phyloP scores from a whole-genome alignment of 2,888 invertebrate species.

The Dexiosoma caninum region DNA sequence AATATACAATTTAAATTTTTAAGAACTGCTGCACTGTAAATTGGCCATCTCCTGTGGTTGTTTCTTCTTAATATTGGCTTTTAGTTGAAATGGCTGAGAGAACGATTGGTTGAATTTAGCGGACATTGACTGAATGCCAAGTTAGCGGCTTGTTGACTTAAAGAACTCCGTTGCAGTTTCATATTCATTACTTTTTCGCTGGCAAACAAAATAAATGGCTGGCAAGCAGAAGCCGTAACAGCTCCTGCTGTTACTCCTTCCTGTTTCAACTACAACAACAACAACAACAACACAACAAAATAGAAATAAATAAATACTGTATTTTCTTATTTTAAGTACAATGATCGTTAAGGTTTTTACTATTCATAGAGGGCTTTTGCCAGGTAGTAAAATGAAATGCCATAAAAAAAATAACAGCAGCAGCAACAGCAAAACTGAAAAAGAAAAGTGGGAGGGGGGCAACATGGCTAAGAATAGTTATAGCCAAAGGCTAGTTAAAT shows the following conservation, averaged over 20 bases:
- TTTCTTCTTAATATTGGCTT: constrained; percentile 26
- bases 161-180: constrained; percentile 35
- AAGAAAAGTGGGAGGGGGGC: constrained; percentile 28
- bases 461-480: constrained; percentile 47
- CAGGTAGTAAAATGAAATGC: constrained; percentile 32
- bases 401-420: constrained; percentile 40
- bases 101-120: constrained; percentile 51
- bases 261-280: constrained; percentile 20
- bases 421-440: constrained; percentile 4
- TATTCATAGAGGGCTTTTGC: constrained; percentile 53
- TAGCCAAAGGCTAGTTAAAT: constrained; percentile 57
- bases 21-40: no score
- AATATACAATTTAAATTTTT: no score
- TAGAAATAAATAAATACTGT: not conserved
- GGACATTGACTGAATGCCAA: constrained; percentile 64
- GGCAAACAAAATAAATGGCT: constrained; percentile 49
- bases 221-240: constrained; percentile 56
- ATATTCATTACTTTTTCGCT: not conserved
- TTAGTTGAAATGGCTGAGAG: constrained; percentile 45
- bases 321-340: constrained; percentile 38
- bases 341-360: constrained; percentile 53
- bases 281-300: constrained; percentile 11
- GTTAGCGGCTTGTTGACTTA: constrained; percentile 56
- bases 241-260: constrained; percentile 67
- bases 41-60: not conserved